Evolutionary conservation across 1,140 invertebrate species (phyloP).

Genomic region (Macrobrachium nipponense): DNA sequence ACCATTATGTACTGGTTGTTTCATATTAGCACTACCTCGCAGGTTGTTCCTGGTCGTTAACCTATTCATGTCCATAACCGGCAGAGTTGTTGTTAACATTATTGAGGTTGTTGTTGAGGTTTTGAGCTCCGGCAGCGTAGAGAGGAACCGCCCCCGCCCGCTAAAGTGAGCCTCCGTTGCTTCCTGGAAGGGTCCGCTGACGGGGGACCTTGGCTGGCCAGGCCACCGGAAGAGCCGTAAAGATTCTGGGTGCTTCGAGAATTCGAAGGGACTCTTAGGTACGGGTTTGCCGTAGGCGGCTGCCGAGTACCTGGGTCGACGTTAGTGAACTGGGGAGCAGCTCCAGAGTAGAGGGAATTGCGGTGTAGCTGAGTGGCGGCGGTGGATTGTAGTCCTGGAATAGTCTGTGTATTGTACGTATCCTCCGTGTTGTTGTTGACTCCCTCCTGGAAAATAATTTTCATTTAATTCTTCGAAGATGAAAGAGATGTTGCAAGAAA

Average conservation of each 20-base stretch:
- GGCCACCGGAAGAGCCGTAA: constrained; percentile 29
- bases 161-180: background rate
- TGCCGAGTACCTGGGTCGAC: constrained; percentile 87
- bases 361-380: constrained; percentile 60
- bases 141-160: constrained; percentile 2
- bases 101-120: constrained; percentile 36
- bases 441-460: constrained; percentile 22
- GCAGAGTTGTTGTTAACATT: constrained; percentile 32
- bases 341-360: constrained; percentile 66
- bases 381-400: constrained; percentile 84
- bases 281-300: constrained; percentile 76
- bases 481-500: background rate
- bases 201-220: background rate
- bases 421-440: constrained; percentile 62
- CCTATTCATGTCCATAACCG: constrained; percentile 46
- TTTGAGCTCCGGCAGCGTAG: constrained; percentile 1
- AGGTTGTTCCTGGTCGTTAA: constrained; percentile 41
- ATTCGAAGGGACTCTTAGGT: constrained; percentile 69
- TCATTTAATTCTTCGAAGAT: background rate
- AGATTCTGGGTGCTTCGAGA: constrained; percentile 12
- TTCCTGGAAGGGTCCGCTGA: background rate
- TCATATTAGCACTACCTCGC: constrained; percentile 21
- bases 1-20: constrained; percentile 60
- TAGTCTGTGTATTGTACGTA: constrained; percentile 87
- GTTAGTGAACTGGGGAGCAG: constrained; percentile 73